Base-by-base conservation (phyloP, 2,888 invertebrate species). In the Leptopilina drosophilae region DNA sequence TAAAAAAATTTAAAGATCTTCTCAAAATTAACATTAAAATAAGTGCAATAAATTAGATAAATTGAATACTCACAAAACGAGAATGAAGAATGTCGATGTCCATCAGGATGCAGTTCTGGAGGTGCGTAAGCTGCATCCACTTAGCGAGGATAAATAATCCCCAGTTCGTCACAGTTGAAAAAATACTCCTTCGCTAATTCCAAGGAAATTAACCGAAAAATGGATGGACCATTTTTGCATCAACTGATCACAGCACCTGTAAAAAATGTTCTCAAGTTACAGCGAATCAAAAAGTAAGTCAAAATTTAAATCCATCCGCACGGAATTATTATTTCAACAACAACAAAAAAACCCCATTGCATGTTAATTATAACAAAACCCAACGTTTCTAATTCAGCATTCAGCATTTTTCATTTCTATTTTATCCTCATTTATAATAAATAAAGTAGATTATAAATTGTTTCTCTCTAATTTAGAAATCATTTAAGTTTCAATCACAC, bases 201-300 rank as follows among this genome's bases (percentile, higher is more conserved):
- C n/a, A 20, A 33, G 66, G 33, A 40, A 49, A 62, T 77, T 66
- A 14, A 69, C 76, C n/a, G 69, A 56, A 73, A 33, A 78, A 91
- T 91, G 91, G 91, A 91, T 79, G 88, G 87, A 81, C 87, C 89
- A 77, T 88, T 86, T 76, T 84, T 88, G 79, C 89, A 88, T 84
- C 89, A 90, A 82, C 86, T 90, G 77, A 83, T 89, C 83, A 85
- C 87, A 59, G 86, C 89, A 77, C 88, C 89, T 46, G 85, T 91
- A 84, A 90, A 91, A 86, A 91, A 89, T 83, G 81, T 89, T 77
- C 85, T 91, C 67, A 89, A 87, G 82, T 86, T 90, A 66, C 89
- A 88, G 78, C 89, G 90, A 80, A 88, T 91, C 80, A 91, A 88
- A 88, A 87, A 90, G 91, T 91, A 89, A 91, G 90, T 75, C 33